Conservation (phyloP, 2,888 invertebrate species). For the Cephus pulcher region DNA sequence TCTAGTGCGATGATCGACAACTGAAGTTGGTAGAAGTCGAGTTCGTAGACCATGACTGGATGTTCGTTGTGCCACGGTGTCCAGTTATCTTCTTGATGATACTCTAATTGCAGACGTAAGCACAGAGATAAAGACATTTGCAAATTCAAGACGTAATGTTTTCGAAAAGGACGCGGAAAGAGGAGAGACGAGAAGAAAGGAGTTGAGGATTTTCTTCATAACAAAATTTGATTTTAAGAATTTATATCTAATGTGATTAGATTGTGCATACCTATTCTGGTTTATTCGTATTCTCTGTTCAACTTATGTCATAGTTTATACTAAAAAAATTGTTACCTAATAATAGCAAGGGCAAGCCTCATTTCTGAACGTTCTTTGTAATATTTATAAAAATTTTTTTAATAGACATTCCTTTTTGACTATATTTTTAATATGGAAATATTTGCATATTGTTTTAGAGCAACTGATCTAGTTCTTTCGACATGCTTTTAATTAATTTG, state of each 20-base stretch:
- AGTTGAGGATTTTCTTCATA: neutral
- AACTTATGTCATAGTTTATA: neutral
- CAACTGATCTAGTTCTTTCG: neutral
- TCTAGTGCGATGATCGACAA: neutral
- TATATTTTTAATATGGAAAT: neutral
- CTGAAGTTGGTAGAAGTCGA: neutral
- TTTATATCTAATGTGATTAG: neutral
- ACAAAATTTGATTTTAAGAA: neutral
- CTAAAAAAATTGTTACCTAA: neutral
- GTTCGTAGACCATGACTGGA: neutral
- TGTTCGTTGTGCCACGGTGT: neutral
- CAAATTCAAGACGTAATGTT: neutral
- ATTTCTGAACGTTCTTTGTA: neutral
- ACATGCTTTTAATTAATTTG: neutral
- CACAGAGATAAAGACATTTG: neutral
- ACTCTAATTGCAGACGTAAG: neutral
- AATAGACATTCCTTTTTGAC: neutral
- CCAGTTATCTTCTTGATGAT: neutral
- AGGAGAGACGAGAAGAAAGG: neutral
- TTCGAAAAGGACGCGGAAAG: neutral
- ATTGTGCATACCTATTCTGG: too few species aligned
- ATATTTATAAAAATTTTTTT: too few species aligned
- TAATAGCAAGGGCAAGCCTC: neutral
- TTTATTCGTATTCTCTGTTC: too few species aligned
- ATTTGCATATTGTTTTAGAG: neutral